phyloP scores from a whole-genome alignment of 2,797 vertebrate genomes.

The Darevskia nairensis region DNA sequence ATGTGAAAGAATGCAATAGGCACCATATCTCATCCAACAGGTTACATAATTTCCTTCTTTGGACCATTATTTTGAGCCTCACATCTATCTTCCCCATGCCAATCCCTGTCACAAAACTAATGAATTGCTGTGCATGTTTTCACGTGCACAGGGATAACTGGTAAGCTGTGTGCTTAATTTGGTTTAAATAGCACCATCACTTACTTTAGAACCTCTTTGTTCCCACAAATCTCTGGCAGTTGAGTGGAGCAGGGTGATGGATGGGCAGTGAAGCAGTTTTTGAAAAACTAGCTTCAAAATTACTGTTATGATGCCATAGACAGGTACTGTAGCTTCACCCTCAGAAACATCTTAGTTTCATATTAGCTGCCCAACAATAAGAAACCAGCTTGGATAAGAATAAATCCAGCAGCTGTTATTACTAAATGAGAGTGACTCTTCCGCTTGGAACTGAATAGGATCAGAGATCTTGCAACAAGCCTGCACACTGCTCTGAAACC shows the following conservation, averaged over 20 bases:
- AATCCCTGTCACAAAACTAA: no score
- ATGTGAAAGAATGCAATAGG: background rate
- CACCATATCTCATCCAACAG: background rate
- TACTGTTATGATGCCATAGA: background rate
- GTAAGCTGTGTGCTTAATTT: background rate
- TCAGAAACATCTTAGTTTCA: background rate
- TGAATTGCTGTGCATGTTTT: no score
- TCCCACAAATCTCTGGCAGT: background rate
- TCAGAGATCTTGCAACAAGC: background rate
- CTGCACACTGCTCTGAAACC: background rate
- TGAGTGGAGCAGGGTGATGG: background rate
- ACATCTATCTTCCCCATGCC: background rate
- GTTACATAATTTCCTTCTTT: background rate
- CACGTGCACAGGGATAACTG: no score
- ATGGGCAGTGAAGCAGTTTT: background rate
- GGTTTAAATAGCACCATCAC: background rate
- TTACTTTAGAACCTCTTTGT: background rate
- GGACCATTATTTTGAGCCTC: background rate
- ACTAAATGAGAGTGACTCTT: background rate
- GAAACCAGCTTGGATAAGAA: background rate
- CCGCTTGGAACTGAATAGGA: no score
- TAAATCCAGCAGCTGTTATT: background rate
- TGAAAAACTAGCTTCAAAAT: background rate
- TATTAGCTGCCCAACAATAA: background rate
- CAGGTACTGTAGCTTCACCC: background rate